Percentiles rank a stretch among this genome's conserved stretches.
Evolutionary conservation across 2,113 vertebrate species (phyloP).

Genomic region (Cyprinus carpio): DNA sequence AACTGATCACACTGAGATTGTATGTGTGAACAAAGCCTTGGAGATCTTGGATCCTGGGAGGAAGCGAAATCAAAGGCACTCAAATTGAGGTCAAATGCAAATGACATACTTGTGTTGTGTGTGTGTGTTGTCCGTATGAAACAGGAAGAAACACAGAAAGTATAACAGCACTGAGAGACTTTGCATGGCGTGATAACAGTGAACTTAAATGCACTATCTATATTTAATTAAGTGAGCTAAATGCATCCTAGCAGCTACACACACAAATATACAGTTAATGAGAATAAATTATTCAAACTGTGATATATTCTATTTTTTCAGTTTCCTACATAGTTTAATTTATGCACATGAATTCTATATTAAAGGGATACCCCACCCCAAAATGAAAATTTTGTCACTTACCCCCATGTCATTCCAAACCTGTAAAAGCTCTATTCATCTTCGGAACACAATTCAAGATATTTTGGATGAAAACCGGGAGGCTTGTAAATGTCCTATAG

Average conservation of each 20-base stretch:
- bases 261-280: too few relatives aligned
- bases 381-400: too few relatives aligned
- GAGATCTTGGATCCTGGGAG: conserved; percentile 12
- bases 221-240: background rate
- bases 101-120: conserved; percentile 14
- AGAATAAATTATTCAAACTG: too few relatives aligned
- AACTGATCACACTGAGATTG: conserved; percentile 10
- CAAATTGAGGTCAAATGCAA: conserved; percentile 21
- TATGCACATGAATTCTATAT: too few relatives aligned
- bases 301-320: too few relatives aligned
- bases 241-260: background rate
- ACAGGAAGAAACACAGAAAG: background rate
- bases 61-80: conserved; percentile 18
- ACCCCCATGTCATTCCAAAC: too few relatives aligned
- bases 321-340: too few relatives aligned
- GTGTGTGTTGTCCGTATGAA: background rate
- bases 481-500: too few relatives aligned
- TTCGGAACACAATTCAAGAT: too few relatives aligned
- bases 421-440: too few relatives aligned
- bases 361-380: too few relatives aligned
- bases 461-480: too few relatives aligned
- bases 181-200: conserved; percentile 21
- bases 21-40: conserved; percentile 3
- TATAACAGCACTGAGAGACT: background rate
- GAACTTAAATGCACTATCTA: background rate